Evolutionary conservation across 1,140 invertebrate species (phyloP).

Genomic region (Anoplophora glabripennis): DNA sequence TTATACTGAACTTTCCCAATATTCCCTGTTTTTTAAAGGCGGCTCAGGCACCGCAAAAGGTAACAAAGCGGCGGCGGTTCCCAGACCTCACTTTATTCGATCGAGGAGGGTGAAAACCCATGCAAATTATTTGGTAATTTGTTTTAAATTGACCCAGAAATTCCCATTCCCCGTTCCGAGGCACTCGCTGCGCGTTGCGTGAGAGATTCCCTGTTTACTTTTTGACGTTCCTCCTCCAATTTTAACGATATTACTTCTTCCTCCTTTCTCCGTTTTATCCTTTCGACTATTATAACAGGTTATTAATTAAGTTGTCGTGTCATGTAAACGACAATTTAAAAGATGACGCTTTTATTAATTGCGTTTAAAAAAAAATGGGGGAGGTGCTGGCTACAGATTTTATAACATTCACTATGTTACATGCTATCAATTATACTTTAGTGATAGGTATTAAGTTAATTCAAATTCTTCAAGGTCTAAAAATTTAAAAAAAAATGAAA

Average conservation of each 20-base stretch:
- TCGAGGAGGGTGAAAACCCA: conserved; percentile 4
- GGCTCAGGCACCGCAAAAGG: background rate
- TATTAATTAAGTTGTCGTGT: conserved; percentile 11
- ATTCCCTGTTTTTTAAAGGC: background rate
- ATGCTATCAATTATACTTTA: too few species aligned
- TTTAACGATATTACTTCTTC: background rate
- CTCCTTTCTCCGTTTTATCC: background rate
- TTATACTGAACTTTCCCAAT: conserved; percentile 5
- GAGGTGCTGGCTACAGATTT: too few species aligned
- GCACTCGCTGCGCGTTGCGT: conserved; percentile 6
- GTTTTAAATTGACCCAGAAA: conserved; percentile 21
- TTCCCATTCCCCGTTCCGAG: background rate
- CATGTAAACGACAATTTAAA: background rate
- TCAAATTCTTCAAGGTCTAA: too few species aligned
- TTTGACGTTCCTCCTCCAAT: background rate
- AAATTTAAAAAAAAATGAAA: too few species aligned
- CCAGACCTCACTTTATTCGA: conserved; percentile 7
- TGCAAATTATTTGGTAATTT: conserved; percentile 16
- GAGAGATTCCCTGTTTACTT: conserved; percentile 1
- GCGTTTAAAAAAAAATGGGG: too few species aligned
- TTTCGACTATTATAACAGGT: conserved; percentile 8
- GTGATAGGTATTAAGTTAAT: too few species aligned
- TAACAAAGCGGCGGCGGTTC: background rate
- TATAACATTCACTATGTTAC: too few species aligned
- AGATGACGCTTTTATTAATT: too few species aligned